Base-by-base conservation (phyloP, 1,140 invertebrate genomes). In the Zaprionus davidi region DNA sequence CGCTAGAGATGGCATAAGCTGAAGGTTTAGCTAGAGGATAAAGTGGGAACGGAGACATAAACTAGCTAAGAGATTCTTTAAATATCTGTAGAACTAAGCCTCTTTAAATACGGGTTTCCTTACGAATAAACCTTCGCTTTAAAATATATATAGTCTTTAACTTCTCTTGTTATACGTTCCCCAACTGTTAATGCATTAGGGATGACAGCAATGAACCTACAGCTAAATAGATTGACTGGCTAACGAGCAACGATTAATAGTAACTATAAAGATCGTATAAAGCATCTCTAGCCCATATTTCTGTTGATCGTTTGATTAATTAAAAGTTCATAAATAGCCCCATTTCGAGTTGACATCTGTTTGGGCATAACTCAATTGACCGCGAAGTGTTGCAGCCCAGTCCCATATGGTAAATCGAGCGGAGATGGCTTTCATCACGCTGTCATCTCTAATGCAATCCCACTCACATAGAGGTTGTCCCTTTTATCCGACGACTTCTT, bases 401-500 rank as follows among this genome's bases (percentile, higher is more conserved):
- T 38, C n/a, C 31, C 67, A 51, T 51, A 22, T n/a, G 22, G 38
- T 71, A 71, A 75, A 70, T 70, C 24, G 26, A 58, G 22, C 22
- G 17, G 20, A 63, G 26, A 22, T 13, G 22, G 31, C 67, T 71
- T 58, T 71, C 59, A 53, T 64, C 67, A 75, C 38, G 49, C 63
- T 75, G 72, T 75, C 72, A 75, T 75, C 72, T 62, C 72, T 64
- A 59, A 36, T 38, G 24, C 6, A 51, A 51, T 46, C 36, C 63
- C 63, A 59, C 67, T 49, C 68, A 60, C 31, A 65, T 58, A 58
- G 41, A 60, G 60, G 60, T 71, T 65, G 64, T 76, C 63, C 65
- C 81, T 81, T 82, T 87, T 80, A 88, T 78, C 62, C 81, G 12
- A 46, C 63, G 66, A 81, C 74, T 88, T 59, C 69, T 90, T 90